Evolutionary conservation across 2,797 vertebrate species (phyloP), one percentile per base, ranked within the genome.

Genomic region (Acanthopagrus latus): DNA sequence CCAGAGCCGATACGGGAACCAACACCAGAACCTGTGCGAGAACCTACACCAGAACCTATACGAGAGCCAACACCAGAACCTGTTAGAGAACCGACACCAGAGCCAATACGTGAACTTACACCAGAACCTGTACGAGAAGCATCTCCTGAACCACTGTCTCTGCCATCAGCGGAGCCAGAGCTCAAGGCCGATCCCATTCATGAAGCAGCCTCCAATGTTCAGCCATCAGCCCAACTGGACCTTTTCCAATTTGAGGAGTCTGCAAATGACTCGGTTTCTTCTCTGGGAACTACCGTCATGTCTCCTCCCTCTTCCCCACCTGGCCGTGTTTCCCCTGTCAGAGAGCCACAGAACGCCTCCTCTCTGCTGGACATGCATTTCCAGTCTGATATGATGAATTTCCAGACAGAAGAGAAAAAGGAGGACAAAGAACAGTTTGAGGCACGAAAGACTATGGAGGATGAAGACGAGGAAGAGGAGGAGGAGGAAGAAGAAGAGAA

Each of bases 261-360:
- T 7, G 46, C 70, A 38, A 68, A 71, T 0, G 65, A 76, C 66
- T 85, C 83, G 0, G 83, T 89, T 70, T 78, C 92, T 38, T 92
- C 90, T 25, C 80, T 95, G 66, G 94, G 94, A 68, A 95, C 95
- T 1, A 95, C 95, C 0, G 92, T 95, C 57, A 92, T 95, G 93
- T 96, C 95, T 71, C 95, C 94, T 68, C 95, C 95, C 20, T 94
- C 92, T 72, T 95, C 95, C 14, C 95, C 95, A 21, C 82, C 81
- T 0, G 90, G 81, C 10, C 74, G 76, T 1, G 75, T 87, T 60
- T 88, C 91, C 64, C 88, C 90, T n/a, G 74, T 78, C 72, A 83
- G 80, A 60, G 92, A 94, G 47, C 52, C 81, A 10, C 78, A 89
- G 65, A 74, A 56, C 12, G 67, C 87, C 48, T 83, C 85, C 58